Percentiles rank a stretch among this genome's conserved stretches.
These are phyloP conservation scores for Galeopsomyia nigrocyanea DNA, from an alignment of 2,888 invertebrate species.

Conservation along the genomic window DNA sequence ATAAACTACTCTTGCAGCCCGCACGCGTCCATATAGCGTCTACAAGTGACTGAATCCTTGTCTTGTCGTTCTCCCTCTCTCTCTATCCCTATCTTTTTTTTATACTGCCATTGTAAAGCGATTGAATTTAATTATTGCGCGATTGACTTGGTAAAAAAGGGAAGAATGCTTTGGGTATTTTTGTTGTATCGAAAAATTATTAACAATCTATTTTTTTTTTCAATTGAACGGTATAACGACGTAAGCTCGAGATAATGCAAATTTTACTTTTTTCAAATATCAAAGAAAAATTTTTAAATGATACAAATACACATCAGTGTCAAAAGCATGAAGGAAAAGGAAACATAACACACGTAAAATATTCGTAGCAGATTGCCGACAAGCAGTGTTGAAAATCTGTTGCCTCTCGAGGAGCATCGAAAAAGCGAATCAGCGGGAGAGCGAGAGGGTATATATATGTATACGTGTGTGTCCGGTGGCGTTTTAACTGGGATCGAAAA, in stretches of 20 bases:
- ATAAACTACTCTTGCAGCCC: conserved; percentile 60
- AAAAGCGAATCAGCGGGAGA: conserved; percentile 4
- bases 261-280: no score
- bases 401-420: background rate
- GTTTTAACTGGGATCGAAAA: conserved; percentile 54
- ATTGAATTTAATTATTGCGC: conserved; percentile 40
- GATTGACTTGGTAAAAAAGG: background rate
- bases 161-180: no score
- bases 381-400: background rate
- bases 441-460: background rate
- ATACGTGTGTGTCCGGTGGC: conserved; percentile 17
- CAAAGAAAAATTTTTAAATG: no score
- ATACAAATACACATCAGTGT: no score
- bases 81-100: conserved; percentile 2
- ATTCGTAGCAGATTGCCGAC: background rate
- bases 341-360: no score
- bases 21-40: background rate
- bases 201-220: no score
- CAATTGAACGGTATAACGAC: no score
- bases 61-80: conserved; percentile 8
- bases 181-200: no score
- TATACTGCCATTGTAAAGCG: conserved; percentile 19
- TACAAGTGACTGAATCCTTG: conserved; percentile 22
- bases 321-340: no score
- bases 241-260: no score